These are phyloP conservation scores for Oceanodroma leucorhoa DNA, from an alignment of 2,797 vertebrate genomes.

Conservation along the genomic window DNA sequence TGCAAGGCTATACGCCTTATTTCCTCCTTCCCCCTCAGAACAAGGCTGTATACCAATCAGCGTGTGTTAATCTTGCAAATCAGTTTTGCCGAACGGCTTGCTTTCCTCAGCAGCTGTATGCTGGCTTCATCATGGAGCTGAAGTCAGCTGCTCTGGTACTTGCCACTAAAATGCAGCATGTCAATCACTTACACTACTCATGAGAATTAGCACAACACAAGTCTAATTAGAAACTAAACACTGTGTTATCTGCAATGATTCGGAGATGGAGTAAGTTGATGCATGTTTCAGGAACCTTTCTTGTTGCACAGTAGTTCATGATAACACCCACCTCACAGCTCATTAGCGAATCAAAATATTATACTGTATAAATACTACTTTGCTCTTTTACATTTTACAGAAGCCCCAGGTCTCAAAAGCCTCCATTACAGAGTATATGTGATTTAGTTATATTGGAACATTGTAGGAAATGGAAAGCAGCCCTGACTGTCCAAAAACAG, in stretches of 20 bases:
- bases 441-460: slow-evolving; percentile 51
- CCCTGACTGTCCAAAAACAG: slow-evolving; percentile 38
- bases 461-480: slow-evolving; percentile 45
- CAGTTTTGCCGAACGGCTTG: neutral
- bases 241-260: slow-evolving; percentile 8
- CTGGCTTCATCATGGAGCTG: neutral
- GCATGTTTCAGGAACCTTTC: slow-evolving; percentile 15
- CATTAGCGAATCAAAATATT: slow-evolving; percentile 59
- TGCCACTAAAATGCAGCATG: neutral
- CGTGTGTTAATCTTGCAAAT: neutral
- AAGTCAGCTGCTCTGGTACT: slow-evolving; percentile 1
- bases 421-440: neutral
- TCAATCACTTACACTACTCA: neutral
- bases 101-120: neutral
- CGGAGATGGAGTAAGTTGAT: neutral
- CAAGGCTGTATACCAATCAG: neutral
- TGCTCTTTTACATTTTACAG: slow-evolving; percentile 47
- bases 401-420: slow-evolving; percentile 37
- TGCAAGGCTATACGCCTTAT: neutral
- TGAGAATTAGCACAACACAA: neutral
- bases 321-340: slow-evolving; percentile 48
- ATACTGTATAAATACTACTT: slow-evolving; percentile 46
- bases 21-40: neutral
- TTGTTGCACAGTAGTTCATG: slow-evolving; percentile 39
- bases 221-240: slow-evolving; percentile 38